phyloP scores from a whole-genome alignment of 2,888 invertebrate species.

The Coelinius sp. region DNA sequence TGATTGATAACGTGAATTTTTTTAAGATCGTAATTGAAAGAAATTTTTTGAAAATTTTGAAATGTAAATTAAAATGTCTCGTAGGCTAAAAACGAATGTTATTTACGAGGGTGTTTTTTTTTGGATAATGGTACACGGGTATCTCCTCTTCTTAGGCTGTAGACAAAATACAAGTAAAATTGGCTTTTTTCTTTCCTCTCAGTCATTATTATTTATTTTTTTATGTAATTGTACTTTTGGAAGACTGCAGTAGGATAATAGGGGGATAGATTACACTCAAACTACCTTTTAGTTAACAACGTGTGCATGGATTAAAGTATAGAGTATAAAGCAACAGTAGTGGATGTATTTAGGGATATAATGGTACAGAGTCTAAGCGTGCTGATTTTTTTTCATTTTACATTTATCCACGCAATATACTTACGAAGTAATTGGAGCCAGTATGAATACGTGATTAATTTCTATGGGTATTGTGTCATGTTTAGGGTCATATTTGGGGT shows the following conservation, averaged over 20 bases:
- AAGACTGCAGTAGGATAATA: background rate
- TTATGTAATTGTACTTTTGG: background rate
- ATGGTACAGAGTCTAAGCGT: conserved; percentile 5
- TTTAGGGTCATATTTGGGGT: background rate
- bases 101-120: conserved; percentile 63
- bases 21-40: background rate
- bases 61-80: background rate
- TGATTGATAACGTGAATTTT: background rate
- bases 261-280: background rate
- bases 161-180: conserved; percentile 72
- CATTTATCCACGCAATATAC: conserved; percentile 21
- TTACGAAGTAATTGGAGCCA: conserved; percentile 24
- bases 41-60: background rate
- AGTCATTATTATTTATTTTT: background rate
- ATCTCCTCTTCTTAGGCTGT: conserved; percentile 76
- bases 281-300: background rate
- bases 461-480: background rate
- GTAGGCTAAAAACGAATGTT: conserved; percentile 58
- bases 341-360: background rate
- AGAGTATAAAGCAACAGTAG: conserved; percentile 21
- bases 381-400: conserved; percentile 6
- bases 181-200: conserved; percentile 35
- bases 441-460: background rate
- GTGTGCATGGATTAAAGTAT: background rate
- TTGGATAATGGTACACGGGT: conserved; percentile 69